Evolutionary conservation across 2,888 invertebrate species (phyloP).

Genomic region (Meiosimyza decipiens): DNA sequence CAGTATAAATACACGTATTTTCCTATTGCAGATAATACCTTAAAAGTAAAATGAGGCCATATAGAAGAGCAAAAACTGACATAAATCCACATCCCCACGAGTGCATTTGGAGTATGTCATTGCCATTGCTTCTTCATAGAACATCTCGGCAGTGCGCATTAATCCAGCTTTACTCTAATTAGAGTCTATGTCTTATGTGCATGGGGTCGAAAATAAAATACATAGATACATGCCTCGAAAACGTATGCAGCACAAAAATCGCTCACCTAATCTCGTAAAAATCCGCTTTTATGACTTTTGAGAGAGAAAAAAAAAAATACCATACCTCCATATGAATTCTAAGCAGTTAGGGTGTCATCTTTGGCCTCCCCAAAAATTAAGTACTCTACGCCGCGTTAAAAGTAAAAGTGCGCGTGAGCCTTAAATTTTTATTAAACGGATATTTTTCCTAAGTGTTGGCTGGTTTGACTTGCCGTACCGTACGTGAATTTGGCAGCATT

Average conservation of each 20-base stretch:
- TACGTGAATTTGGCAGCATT: no score
- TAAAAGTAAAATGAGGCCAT: not conserved
- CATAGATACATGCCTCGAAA: not conserved
- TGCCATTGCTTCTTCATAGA: not conserved
- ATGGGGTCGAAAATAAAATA: not conserved
- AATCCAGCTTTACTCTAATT: slow-evolving; percentile 33
- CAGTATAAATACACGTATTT: not conserved
- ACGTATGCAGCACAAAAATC: slow-evolving; percentile 24
- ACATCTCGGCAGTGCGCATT: not conserved
- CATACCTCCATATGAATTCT: not conserved
- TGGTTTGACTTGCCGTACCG: no score
- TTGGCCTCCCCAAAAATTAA: no score
- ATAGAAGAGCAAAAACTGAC: not conserved
- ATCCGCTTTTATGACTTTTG: slow-evolving; percentile 31
- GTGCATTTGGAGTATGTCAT: slow-evolving; percentile 20
- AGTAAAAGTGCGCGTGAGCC: no score
- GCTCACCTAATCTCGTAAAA: slow-evolving; percentile 26
- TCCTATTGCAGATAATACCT: not conserved
- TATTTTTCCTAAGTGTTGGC: no score
- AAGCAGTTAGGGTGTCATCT: not conserved
- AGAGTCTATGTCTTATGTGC: slow-evolving; percentile 24
- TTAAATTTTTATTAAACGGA: no score
- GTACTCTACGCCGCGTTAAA: no score
- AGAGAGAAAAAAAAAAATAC: not conserved
- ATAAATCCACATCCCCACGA: slow-evolving; percentile 8